These are phyloP conservation scores for Phymastichus coffea DNA, from an alignment of 1,140 invertebrate species.

Conservation along the genomic window DNA sequence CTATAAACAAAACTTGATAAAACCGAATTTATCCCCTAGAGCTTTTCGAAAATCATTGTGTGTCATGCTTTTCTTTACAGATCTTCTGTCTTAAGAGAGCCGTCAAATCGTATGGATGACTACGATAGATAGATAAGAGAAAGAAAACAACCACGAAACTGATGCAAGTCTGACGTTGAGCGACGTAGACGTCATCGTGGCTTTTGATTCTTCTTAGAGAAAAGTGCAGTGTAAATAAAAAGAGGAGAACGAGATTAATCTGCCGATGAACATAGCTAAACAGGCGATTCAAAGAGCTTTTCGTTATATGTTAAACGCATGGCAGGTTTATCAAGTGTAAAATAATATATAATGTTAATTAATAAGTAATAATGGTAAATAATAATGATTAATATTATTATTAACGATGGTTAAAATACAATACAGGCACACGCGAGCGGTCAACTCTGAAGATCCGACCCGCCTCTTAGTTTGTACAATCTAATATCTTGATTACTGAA, in stretches of 20 bases:
- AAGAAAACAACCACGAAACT: no score
- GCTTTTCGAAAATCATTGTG: no score
- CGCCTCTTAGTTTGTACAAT: constrained; percentile 38
- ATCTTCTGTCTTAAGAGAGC: constrained; percentile 53
- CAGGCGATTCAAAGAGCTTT: constrained; percentile 28
- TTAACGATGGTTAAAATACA: constrained; percentile 24
- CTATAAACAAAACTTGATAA: no score
- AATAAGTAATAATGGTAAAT: constrained; percentile 38
- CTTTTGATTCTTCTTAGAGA: constrained; percentile 3
- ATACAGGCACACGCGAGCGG: constrained; percentile 32
- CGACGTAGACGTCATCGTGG: neutral
- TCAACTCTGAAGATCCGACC: constrained; percentile 42
- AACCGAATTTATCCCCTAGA: neutral
- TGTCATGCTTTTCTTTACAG: constrained; percentile 47
- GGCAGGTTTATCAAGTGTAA: no score
- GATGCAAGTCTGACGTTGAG: no score
- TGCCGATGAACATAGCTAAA: constrained; percentile 8
- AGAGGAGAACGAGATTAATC: constrained; percentile 35
- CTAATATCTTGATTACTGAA: constrained; percentile 41
- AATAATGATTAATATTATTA: constrained; percentile 44
- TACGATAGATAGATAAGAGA: neutral
- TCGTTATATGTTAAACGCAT: no score
- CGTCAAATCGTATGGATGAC: constrained; percentile 33
- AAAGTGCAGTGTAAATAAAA: constrained; percentile 46
- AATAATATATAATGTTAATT: constrained; percentile 50